These are phyloP conservation scores for Plodia interpunctella DNA, from an alignment of 1,140 invertebrate genomes.

Conservation along the genomic window DNA sequence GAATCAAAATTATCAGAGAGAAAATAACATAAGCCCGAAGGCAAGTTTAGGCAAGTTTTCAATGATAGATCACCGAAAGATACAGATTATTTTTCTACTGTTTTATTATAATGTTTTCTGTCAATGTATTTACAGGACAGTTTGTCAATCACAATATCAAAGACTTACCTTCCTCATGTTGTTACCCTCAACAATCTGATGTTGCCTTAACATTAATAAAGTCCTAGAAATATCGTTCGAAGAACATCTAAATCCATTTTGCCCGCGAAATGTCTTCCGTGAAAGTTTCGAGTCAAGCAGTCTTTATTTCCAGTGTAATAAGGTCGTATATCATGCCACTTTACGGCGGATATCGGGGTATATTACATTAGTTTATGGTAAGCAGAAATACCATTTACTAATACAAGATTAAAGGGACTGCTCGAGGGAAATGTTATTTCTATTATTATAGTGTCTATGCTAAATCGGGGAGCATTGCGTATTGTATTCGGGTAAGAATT, in stretches of 20 bases:
- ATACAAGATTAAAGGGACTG: conserved; percentile 9
- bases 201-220: conserved; percentile 46
- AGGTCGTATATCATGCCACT: neutral
- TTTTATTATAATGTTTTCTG: too few relatives aligned
- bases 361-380: conserved; percentile 4
- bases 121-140: too few relatives aligned
- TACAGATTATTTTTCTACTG: too few relatives aligned
- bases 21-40: too few relatives aligned
- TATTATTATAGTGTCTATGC: neutral
- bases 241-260: conserved; percentile 55
- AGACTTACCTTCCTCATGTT: neutral
- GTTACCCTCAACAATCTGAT: conserved; percentile 23
- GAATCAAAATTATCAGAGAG: too few relatives aligned
- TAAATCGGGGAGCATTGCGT: neutral
- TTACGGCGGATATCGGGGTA: conserved; percentile 1
- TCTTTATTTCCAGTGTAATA: neutral
- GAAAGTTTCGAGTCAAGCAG: conserved; percentile 28
- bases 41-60: too few relatives aligned
- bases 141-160: neutral
- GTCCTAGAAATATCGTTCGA: conserved; percentile 44
- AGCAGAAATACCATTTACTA: conserved; percentile 9
- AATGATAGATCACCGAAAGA: too few relatives aligned
- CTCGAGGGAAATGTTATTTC: neutral
- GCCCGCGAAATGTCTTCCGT: conserved; percentile 51
- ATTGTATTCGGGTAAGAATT: neutral